Percentiles rank a stretch among this genome's conserved stretches.
Conservation (phyloP, 2,888 invertebrate genomes). For the Taenaris catops region DNA sequence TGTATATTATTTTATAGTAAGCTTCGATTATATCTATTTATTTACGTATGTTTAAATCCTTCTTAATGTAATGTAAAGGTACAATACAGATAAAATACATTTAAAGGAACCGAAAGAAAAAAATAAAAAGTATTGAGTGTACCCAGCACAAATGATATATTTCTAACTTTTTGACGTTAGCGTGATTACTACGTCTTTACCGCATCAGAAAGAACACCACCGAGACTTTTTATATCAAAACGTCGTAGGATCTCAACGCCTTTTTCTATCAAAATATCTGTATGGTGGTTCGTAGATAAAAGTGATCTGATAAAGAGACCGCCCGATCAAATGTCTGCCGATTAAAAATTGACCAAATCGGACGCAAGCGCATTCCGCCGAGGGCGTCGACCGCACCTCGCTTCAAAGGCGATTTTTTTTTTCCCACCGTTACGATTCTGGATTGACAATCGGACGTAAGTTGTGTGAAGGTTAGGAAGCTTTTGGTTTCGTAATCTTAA, state of each 20-base stretch:
- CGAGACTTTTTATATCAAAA: background rate
- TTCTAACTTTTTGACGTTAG: too few relatives aligned
- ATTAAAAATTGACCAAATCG: conserved; percentile 24
- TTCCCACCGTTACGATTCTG: conserved; percentile 23
- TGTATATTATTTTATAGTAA: too few relatives aligned
- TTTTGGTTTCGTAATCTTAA: conserved; percentile 18
- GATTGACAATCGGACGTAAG: conserved; percentile 23
- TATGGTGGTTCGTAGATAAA: conserved; percentile 4
- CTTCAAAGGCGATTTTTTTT: conserved; percentile 23
- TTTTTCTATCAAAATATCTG: conserved; percentile 1
- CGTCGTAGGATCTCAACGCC: conserved; percentile 1
- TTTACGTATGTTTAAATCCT: too few relatives aligned
- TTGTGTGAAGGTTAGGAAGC: conserved; percentile 12
- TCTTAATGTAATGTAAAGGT: too few relatives aligned
- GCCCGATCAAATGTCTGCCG: conserved; percentile 19
- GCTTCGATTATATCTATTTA: too few relatives aligned
- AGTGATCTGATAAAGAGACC: conserved; percentile 9
- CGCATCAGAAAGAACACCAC: too few relatives aligned
- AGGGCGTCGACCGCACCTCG: conserved; percentile 29
- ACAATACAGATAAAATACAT: too few relatives aligned
- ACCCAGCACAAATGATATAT: too few relatives aligned
- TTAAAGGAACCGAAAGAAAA: too few relatives aligned
- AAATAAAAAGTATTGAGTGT: too few relatives aligned
- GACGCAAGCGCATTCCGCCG: conserved; percentile 30
- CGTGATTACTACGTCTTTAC: too few relatives aligned